These are phyloP conservation scores for Schizotus pectinicornis DNA, from an alignment of 2,888 invertebrate species.

Conservation along the genomic window DNA sequence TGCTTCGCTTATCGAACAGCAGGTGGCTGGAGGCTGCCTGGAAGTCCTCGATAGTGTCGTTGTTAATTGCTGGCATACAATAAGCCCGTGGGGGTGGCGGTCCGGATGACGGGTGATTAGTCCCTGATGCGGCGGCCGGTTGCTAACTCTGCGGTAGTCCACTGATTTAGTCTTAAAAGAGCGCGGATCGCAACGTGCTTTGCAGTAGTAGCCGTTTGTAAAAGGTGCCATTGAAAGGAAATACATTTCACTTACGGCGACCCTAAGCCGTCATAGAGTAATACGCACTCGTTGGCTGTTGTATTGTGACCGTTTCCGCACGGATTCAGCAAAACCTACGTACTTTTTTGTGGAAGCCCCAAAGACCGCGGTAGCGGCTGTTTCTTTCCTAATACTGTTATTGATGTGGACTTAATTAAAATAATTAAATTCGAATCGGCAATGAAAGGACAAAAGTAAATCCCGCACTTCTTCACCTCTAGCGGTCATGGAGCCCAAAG, in stretches of 20 bases:
- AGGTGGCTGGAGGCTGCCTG: too few species aligned
- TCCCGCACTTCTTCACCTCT: too few species aligned
- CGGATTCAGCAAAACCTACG: conserved; percentile 4
- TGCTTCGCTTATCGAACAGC: too few species aligned
- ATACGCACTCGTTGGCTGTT: conserved; percentile 1
- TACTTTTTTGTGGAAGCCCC: background rate
- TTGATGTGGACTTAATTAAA: too few species aligned
- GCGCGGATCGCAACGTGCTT: conserved; percentile 10
- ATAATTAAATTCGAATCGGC: too few species aligned
- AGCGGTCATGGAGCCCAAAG: too few species aligned
- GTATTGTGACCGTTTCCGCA: conserved; percentile 13
- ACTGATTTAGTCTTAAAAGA: conserved; percentile 8
- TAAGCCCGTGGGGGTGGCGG: background rate
- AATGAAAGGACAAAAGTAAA: too few species aligned
- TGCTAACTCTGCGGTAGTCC: conserved; percentile 3
- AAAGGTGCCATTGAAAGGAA: conserved; percentile 42
- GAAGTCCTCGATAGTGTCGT: too few species aligned
- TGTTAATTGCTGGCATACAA: too few species aligned
- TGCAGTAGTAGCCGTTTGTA: conserved; percentile 35
- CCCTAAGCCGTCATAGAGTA: background rate
- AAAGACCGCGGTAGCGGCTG: background rate
- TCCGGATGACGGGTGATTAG: background rate
- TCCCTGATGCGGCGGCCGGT: background rate
- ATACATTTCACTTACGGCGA: conserved; percentile 41
- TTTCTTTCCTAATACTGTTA: too few species aligned